phyloP scores from a whole-genome alignment of 2,888 invertebrate genomes.

The Hipparchia sbordonii region DNA sequence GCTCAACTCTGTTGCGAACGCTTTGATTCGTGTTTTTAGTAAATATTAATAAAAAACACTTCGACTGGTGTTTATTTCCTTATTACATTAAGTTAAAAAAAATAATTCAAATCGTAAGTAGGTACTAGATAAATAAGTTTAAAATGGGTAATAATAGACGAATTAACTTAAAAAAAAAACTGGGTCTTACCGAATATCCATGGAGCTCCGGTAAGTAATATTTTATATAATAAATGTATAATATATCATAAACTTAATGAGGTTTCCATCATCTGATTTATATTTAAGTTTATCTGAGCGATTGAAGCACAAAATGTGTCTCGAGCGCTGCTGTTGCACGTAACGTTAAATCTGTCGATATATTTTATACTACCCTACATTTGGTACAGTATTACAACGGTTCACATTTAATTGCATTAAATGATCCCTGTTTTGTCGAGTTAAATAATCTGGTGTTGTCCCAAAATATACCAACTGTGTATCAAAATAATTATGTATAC shows the following conservation, averaged over 20 bases:
- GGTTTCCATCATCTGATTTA: neutral
- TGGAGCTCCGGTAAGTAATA: conserved; percentile 66
- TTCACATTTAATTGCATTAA: too few species aligned
- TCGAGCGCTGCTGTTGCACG: too few species aligned
- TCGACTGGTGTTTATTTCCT: neutral
- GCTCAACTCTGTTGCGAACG: too few species aligned
- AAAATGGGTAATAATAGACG: conserved; percentile 58
- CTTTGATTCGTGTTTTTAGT: too few species aligned
- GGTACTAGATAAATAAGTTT: neutral
- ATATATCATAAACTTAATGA: neutral
- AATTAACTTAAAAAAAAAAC: conserved; percentile 58
- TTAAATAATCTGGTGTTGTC: too few species aligned
- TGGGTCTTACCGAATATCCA: conserved; percentile 63
- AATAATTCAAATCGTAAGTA: neutral
- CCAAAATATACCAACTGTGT: too few species aligned
- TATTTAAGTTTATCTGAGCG: neutral
- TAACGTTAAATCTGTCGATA: too few species aligned
- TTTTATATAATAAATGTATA: neutral
- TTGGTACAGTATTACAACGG: neutral
- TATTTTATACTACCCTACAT: neutral
- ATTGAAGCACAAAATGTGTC: too few species aligned
- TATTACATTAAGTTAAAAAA: neutral
- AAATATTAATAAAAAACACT: too few species aligned
- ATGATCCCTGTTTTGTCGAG: too few species aligned
- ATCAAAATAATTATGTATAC: too few species aligned